Evolutionary conservation across 2,113 vertebrate genomes (phyloP).

Genomic region (Tiliqua scincoides): DNA sequence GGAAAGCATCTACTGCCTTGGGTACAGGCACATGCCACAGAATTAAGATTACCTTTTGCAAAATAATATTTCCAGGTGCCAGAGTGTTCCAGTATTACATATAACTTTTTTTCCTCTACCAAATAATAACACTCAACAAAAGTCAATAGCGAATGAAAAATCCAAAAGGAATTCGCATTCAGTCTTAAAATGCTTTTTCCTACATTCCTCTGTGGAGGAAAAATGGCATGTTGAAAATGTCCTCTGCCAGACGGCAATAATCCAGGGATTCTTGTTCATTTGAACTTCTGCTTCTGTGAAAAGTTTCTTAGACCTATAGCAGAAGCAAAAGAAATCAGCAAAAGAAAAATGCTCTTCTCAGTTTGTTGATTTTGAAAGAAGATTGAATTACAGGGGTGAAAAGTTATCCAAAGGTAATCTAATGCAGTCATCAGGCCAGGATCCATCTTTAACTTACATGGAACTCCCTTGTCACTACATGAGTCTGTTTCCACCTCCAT

Average conservation of each 20-base stretch:
- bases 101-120: background rate
- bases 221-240: background rate
- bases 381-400: too few relatives aligned
- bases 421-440: too few relatives aligned
- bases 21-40: background rate
- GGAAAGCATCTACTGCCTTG: background rate
- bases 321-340: background rate
- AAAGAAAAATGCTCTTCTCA: rapidly evolving
- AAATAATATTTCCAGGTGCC: background rate
- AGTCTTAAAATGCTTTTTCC: background rate
- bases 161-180: background rate
- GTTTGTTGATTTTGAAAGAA: background rate
- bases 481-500: too few relatives aligned
- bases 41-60: background rate
- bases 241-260: slow-evolving; percentile 10
- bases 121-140: background rate
- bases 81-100: background rate
- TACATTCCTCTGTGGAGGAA: background rate
- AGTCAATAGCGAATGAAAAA: background rate
- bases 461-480: too few relatives aligned
- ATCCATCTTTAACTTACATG: too few relatives aligned
- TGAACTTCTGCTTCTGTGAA: background rate
- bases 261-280: background rate
- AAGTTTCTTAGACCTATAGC: slow-evolving; percentile 18
- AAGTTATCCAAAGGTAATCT: too few relatives aligned